phyloP scores from a whole-genome alignment of 2,113 vertebrate species.

The Xiphias gladius region DNA sequence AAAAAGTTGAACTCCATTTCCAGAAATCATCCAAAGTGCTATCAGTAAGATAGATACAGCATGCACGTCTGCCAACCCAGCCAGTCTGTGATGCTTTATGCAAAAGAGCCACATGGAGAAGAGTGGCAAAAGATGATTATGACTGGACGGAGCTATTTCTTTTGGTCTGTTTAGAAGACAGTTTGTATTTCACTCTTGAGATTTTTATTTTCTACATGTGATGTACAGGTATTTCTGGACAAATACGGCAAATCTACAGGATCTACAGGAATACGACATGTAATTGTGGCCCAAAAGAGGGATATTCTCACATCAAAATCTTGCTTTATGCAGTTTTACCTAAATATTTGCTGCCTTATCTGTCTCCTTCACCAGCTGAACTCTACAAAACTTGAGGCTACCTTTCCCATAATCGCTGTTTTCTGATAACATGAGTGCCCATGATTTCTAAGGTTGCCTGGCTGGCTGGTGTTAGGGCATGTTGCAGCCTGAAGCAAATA shows the following conservation, averaged over 20 bases:
- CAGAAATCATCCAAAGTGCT: conserved; percentile 30
- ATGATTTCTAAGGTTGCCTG: no score
- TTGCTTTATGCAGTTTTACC: not conserved
- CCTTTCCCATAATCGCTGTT: not conserved
- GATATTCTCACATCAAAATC: not conserved
- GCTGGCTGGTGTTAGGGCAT: no score
- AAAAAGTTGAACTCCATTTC: conserved; percentile 10
- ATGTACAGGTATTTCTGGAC: not conserved
- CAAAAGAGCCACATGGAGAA: conserved; percentile 21
- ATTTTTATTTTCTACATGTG: not conserved
- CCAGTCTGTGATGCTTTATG: conserved; percentile 52
- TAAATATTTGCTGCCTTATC: not conserved
- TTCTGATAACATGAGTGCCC: not conserved
- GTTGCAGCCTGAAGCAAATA: no score
- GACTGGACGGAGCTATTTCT: not conserved
- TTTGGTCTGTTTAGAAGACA: not conserved
- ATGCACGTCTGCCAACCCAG: conserved; percentile 23
- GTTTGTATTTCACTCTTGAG: conserved; percentile 1
- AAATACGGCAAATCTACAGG: not conserved
- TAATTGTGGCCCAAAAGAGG: not conserved
- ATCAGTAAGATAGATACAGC: conserved; percentile 19
- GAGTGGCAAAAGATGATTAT: conserved; percentile 25
- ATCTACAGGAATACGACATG: not conserved
- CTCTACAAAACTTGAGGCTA: not conserved
- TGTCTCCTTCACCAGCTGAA: not conserved